Evolutionary conservation across 2,797 vertebrate species (phyloP).

Genomic region (Tapirus indicus): DNA sequence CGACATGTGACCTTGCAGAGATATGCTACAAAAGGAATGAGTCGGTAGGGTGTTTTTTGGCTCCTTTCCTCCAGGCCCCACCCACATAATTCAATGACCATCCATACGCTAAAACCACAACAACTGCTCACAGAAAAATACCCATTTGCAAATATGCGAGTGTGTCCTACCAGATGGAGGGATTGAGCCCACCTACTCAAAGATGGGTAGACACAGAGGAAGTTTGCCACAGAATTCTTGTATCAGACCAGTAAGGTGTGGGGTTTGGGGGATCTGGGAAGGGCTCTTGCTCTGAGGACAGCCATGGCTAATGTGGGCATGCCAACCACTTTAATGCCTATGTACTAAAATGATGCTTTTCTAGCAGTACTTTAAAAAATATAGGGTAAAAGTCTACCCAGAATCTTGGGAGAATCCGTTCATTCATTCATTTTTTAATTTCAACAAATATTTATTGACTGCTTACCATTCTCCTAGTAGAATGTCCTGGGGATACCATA

Average conservation of each 20-base stretch:
- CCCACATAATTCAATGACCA: background rate
- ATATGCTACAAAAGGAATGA: background rate
- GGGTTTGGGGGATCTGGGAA: background rate
- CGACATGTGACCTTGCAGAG: background rate
- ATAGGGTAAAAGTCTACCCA: background rate
- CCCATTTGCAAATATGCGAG: background rate
- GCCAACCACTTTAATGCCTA: background rate
- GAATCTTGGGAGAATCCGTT: background rate
- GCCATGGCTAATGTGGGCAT: too few relatives aligned
- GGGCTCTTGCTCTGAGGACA: background rate
- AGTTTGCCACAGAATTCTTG: background rate
- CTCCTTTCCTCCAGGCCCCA: background rate
- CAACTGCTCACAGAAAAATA: background rate
- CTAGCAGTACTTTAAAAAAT: background rate
- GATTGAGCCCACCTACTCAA: background rate
- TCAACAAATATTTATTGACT: background rate
- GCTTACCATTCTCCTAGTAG: background rate
- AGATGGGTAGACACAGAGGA: background rate
- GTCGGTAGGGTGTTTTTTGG: background rate
- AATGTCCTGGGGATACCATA: background rate
- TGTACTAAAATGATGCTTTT: background rate
- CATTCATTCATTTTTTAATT: background rate
- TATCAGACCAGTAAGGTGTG: background rate
- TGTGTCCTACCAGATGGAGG: background rate
- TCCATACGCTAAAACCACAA: background rate